Evolutionary conservation across 2,797 vertebrate species (phyloP), one percentile per base, ranked within the genome.

Genomic region (Gila robusta): DNA sequence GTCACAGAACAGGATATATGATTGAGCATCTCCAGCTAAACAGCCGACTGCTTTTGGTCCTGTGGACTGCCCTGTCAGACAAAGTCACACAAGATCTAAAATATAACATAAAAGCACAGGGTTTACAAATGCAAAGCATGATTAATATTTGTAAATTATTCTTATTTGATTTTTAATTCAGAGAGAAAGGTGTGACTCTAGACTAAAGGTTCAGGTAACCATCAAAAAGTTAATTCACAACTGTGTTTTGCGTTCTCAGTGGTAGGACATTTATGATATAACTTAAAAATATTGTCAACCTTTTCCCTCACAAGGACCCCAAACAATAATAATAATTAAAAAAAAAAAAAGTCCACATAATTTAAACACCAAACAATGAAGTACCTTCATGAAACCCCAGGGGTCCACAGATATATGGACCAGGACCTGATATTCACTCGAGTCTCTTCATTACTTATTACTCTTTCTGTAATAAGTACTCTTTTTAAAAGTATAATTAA

Each of bases 1-100:
- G 84, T 94, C 93, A 41, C 94, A 95, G 91, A 95, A 96, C 71
- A 96, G 89, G 70, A 94, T 84, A 88, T 96, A 96, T 80, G 91
- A 95, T 85, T 96, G 91, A 1, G 91, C 93, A 49, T 96, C 95
- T 0, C 95, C 95, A 0, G 95, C 95, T 17, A 91, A 85, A 83
- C 95, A 95, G 0, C 95, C 95, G 2, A 93, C 92, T 3, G 91
- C 74, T 17, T 86, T 74, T 0, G 92, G 90, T 14, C 88, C 89
- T 0, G 26, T 85, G 0, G 79, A 4, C 8, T 87, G 83, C 11
- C 88, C 92, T 93, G 28, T 26, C 3, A 52, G 41, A 70, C 49
- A 82, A 23, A 79, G 19, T 1, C 26, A 78, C 23, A 26, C 78
- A 54, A 54, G 35, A 54, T 52, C 28, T 21, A 32, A 74, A 76